A percentile compares a stretch with the other conserved stretches of the same genome.
phyloP scores from a whole-genome alignment of 1,140 invertebrate species.

The Himalopsyche phryganea region DNA sequence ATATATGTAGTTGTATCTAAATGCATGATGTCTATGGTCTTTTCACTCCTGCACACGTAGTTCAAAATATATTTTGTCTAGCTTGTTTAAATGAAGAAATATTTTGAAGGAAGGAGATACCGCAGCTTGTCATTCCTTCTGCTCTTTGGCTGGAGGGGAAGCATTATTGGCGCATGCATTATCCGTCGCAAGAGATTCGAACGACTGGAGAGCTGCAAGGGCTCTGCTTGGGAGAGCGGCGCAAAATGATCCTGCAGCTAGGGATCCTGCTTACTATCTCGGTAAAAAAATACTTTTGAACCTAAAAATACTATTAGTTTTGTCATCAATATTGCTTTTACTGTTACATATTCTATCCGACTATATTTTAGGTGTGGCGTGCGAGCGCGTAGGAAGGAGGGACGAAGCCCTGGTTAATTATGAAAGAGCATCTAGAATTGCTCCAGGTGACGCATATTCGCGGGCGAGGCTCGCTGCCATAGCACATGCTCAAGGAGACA shows the following conservation, averaged over 20 bases:
- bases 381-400: slow-evolving; percentile 20
- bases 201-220: slow-evolving; percentile 19
- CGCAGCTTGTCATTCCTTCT: not conserved
- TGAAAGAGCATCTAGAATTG: slow-evolving; percentile 34
- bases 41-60: too few species aligned
- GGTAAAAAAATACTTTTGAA: slow-evolving; percentile 6
- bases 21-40: too few species aligned
- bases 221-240: slow-evolving; percentile 15
- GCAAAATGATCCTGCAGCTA: slow-evolving; percentile 7
- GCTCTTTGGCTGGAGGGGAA: slow-evolving; percentile 12
- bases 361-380: slow-evolving; percentile 19
- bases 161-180: slow-evolving; percentile 20
- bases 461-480: slow-evolving; percentile 39
- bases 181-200: slow-evolving; percentile 4
- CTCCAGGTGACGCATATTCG: slow-evolving; percentile 39
- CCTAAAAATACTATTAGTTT: not conserved
- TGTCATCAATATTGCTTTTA: not conserved
- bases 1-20: too few species aligned
- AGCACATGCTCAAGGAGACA: slow-evolving; percentile 32
- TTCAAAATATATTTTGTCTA: too few species aligned
- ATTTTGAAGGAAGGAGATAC: slow-evolving; percentile 28
- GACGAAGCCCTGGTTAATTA: slow-evolving; percentile 14
- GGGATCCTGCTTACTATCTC: slow-evolving; percentile 26
- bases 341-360: not conserved
- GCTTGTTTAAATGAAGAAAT: too few species aligned